Evolutionary conservation across 2,797 vertebrate species (phyloP).

Genomic region (Enteromius mattozi): DNA sequence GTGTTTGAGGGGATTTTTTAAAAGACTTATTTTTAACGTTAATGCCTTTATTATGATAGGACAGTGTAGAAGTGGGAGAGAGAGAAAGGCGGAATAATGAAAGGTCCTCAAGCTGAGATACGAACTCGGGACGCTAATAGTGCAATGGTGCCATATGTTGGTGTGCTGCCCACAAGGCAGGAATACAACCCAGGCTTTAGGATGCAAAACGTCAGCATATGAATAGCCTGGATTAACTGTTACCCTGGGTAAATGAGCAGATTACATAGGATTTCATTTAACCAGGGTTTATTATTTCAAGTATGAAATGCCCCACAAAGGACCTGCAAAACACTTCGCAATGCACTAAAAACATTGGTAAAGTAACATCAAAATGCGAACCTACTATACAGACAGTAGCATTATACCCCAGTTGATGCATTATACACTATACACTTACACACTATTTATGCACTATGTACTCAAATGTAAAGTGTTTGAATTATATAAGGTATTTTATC

Average conservation of each 20-base stretch:
- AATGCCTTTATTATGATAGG: too few relatives aligned
- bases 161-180: too few relatives aligned
- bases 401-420: neutral
- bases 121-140: too few relatives aligned
- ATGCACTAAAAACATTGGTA: neutral
- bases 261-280: too few relatives aligned
- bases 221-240: neutral
- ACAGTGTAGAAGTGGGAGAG: too few relatives aligned
- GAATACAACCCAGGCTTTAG: neutral
- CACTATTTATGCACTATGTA: neutral
- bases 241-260: neutral
- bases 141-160: too few relatives aligned
- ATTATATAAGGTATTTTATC: neutral
- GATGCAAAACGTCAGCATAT: neutral
- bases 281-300: too few relatives aligned
- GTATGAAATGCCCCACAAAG: neutral
- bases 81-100: too few relatives aligned
- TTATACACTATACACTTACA: neutral
- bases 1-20: too few relatives aligned
- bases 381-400: neutral
- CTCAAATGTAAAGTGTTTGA: neutral
- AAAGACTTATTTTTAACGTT: too few relatives aligned
- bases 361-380: neutral
- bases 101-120: too few relatives aligned
- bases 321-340: neutral